These are phyloP conservation scores for Strigamia maritima DNA, from an alignment of 2,888 invertebrate genomes.

Conservation along the genomic window DNA sequence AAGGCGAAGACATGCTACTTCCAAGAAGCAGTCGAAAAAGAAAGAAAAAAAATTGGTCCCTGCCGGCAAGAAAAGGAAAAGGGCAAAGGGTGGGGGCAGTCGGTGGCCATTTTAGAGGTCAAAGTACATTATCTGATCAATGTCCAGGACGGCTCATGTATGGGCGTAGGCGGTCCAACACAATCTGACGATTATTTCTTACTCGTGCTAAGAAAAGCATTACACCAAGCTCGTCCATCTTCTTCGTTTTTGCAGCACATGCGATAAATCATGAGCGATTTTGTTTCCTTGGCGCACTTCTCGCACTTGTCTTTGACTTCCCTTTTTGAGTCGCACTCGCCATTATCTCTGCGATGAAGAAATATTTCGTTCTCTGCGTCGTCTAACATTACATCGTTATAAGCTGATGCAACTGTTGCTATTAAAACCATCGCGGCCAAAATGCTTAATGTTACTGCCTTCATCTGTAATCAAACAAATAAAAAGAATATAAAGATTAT, in stretches of 20 bases:
- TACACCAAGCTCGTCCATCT: slow-evolving; percentile 37
- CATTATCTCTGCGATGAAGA: slow-evolving; percentile 4
- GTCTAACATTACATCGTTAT: slow-evolving; percentile 20
- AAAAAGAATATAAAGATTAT: background rate
- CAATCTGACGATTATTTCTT: background rate
- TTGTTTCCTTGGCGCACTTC: slow-evolving; percentile 38
- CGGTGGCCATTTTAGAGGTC: slow-evolving; percentile 27
- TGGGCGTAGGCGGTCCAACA: slow-evolving; percentile 21
- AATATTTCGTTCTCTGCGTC: slow-evolving; percentile 2
- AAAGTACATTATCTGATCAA: slow-evolving; percentile 21
- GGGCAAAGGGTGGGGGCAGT: background rate
- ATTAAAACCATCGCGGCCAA: background rate
- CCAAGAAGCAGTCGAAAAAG: background rate
- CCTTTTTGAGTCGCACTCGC: slow-evolving; percentile 5
- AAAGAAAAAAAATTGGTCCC: slow-evolving; percentile 4
- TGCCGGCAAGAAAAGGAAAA: slow-evolving; percentile 25
- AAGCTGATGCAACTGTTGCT: slow-evolving; percentile 9
- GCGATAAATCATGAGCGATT: slow-evolving; percentile 35
- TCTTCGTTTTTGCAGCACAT: slow-evolving; percentile 38
- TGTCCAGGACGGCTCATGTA: slow-evolving; percentile 26
- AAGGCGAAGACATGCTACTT: slow-evolving; percentile 22
- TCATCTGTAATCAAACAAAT: background rate
- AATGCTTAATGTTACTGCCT: slow-evolving; percentile 13
- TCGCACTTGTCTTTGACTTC: slow-evolving; percentile 37
- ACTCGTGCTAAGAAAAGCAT: slow-evolving; percentile 26